Evolutionary conservation across 2,113 vertebrate species (phyloP), one percentile per base, ranked within the genome.

Genomic region (Serilophus lunatus): DNA sequence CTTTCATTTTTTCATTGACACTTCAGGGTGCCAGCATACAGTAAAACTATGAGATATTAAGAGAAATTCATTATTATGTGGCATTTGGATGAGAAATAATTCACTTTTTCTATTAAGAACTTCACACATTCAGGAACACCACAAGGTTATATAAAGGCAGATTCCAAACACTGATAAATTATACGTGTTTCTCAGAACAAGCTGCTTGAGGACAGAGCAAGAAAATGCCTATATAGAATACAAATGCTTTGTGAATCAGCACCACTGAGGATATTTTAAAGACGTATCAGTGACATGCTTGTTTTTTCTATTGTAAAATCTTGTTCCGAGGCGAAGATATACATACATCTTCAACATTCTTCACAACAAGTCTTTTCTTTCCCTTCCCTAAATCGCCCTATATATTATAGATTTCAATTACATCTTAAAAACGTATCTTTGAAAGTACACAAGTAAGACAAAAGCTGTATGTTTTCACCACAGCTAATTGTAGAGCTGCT

Each of bases 101-200:
- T 95, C 91, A 93, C 57, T 95, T 96, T 95, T 96, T 97, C 93
- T 87, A 97, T 95, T 97, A 96, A 94, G 84, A 83, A 77, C 24
- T 77, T 88, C 71, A 51, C 72, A 63, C 1, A 3, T 93, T 90
- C 50, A 66, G 78, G 53, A 91, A 82, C 50, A 87, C 59, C 31
- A 33, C 63, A 82, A 91, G 90, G 75, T 94, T 95, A 76, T 82
- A 93, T 50, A 88, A 94, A 92, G 61, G 70, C 70, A 91, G 74
- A 91, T 91, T 91, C 78, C 84, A 89, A 95, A 87, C 57, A 53
- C 57, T 93, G 91, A 92, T 82, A 95, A 93, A 96, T 97, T 86
- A 93, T 33, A 20, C 86, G 65, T 65, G 10, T 80, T 95, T 89
- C 49, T 95, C 35, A 31, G 82, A 91, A 76, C 33, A 92, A 90